Evolutionary conservation across 1,140 invertebrate genomes (phyloP).

Genomic region (Zaprionus gabonicus): DNA sequence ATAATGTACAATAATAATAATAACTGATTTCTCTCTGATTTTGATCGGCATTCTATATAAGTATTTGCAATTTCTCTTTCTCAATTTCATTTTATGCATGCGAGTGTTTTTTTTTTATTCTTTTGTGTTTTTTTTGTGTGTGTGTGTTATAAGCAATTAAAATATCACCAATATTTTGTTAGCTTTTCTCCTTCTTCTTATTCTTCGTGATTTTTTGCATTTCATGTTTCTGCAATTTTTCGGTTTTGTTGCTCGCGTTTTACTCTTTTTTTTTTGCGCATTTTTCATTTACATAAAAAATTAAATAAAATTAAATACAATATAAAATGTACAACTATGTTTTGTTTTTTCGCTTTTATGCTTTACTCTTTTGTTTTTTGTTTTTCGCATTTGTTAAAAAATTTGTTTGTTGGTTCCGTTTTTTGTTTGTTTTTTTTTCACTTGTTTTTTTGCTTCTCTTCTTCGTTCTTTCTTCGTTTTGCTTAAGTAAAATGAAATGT

Average conservation of each 20-base stretch:
- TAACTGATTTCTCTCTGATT: slow-evolving; percentile 56
- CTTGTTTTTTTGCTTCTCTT: slow-evolving; percentile 20
- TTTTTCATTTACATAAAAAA: slow-evolving; percentile 61
- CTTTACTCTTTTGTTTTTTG: slow-evolving; percentile 27
- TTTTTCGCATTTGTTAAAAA: slow-evolving; percentile 41
- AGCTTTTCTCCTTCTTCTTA: slow-evolving; percentile 46
- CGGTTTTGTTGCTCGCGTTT: slow-evolving; percentile 53
- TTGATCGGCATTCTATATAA: slow-evolving; percentile 18
- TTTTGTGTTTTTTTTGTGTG: slow-evolving; percentile 45
- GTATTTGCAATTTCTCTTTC: slow-evolving; percentile 15
- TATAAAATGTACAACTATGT: slow-evolving; percentile 79
- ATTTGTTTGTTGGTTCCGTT: slow-evolving; percentile 72
- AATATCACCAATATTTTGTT: slow-evolving; percentile 80
- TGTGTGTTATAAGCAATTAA: slow-evolving; percentile 65
- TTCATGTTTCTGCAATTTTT: neutral
- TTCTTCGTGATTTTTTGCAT: slow-evolving; percentile 17
- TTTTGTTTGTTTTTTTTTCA: slow-evolving; percentile 35
- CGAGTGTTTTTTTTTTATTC: slow-evolving; percentile 31
- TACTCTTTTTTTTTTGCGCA: slow-evolving; percentile 57
- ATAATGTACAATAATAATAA: slow-evolving; percentile 78
- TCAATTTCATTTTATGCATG: slow-evolving; percentile 36
- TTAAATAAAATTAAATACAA: slow-evolving; percentile 78
- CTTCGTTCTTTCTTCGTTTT: slow-evolving; percentile 23
- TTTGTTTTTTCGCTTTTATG: slow-evolving; percentile 39
- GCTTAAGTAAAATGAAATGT: slow-evolving; percentile 71